Conservation (phyloP, 1,140 invertebrate genomes). For the Delia radicum region DNA sequence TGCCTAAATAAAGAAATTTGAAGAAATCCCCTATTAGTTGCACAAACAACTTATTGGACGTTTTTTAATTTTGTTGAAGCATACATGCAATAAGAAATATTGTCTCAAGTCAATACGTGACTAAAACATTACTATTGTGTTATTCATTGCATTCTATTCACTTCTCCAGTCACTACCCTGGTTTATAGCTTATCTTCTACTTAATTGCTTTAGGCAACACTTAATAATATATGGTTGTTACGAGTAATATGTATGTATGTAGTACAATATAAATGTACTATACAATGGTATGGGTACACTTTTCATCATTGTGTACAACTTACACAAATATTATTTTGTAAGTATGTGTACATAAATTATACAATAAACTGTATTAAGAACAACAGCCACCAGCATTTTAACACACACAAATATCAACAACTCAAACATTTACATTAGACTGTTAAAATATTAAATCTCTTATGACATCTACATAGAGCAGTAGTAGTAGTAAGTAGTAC, state of each 20-base stretch:
- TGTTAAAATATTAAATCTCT: neutral
- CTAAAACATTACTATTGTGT: neutral
- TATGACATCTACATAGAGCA: neutral
- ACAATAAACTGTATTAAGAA: neutral
- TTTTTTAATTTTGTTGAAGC: too few relatives aligned
- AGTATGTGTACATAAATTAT: neutral
- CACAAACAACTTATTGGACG: neutral
- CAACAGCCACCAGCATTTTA: neutral
- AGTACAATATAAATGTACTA: too few relatives aligned
- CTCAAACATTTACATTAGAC: neutral
- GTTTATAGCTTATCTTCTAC: neutral
- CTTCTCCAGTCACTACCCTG: neutral
- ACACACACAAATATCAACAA: neutral
- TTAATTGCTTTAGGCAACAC: neutral
- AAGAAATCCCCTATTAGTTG: too few relatives aligned
- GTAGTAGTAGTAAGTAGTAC: too few relatives aligned
- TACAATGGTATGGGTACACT: too few relatives aligned
- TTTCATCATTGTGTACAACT: neutral
- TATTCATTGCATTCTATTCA: neutral
- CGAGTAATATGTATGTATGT: too few relatives aligned
- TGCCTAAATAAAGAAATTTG: too few relatives aligned
- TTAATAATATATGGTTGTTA: too few relatives aligned
- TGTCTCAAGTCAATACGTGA: slow-evolving; percentile 1
- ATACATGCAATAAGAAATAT: neutral
- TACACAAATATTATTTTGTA: neutral